Conservation (phyloP, 2,113 vertebrate genomes). For the Labeo rohita region DNA sequence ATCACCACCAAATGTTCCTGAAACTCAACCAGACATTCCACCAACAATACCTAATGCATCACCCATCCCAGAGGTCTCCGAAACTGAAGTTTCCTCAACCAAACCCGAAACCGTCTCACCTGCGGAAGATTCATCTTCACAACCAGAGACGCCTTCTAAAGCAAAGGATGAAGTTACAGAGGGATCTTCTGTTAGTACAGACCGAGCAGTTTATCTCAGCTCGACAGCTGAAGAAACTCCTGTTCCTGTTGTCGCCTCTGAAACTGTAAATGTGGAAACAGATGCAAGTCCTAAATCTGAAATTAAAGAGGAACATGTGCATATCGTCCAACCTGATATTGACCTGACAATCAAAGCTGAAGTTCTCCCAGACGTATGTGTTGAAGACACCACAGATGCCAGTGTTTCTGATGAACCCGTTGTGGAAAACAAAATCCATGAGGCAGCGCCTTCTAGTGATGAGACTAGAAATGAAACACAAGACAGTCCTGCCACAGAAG, state of each 20-base stretch:
- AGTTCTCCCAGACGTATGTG: slow-evolving; percentile 16
- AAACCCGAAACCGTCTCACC: not conserved
- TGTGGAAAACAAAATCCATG: slow-evolving; percentile 1
- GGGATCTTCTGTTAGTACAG: slow-evolving; percentile 18
- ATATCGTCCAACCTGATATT: slow-evolving; percentile 33
- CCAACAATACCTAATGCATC: not conserved
- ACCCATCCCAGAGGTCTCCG: not conserved
- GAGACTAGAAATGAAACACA: not conserved
- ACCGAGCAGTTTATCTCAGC: slow-evolving; percentile 45
- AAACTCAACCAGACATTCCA: not conserved
- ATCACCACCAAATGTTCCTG: not conserved
- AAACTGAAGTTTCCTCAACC: not conserved
- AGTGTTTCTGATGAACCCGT: not conserved
- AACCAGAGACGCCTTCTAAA: not conserved
- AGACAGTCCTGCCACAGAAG: not conserved
- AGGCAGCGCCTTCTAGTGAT: not conserved
- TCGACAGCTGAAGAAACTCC: slow-evolving; percentile 12
- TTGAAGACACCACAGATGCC: slow-evolving; percentile 1
- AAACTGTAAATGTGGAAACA: not conserved
- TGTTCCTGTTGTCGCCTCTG: not conserved
- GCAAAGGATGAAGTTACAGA: not conserved
- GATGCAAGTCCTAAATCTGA: slow-evolving; percentile 7
- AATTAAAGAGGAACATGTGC: slow-evolving; percentile 1
- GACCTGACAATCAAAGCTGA: not conserved
- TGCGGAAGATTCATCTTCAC: not conserved